Evolutionary conservation across 2,797 vertebrate species (phyloP).

Genomic region (Myioborus miniatus): DNA sequence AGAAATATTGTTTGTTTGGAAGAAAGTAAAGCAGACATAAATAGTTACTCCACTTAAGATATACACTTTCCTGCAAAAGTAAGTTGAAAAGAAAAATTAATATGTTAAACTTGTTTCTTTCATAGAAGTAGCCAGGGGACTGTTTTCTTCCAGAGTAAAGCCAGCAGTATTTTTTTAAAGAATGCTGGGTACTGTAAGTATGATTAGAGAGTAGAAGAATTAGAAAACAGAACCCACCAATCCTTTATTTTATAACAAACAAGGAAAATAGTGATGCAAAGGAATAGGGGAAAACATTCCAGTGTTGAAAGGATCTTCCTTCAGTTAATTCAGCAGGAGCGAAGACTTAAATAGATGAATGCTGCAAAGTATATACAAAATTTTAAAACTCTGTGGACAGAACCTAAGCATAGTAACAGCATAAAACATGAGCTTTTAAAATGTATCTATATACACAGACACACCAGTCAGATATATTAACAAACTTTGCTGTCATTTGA

Average conservation of each 20-base stretch:
- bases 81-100: neutral
- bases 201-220: neutral
- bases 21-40: neutral
- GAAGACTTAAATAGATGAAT: neutral
- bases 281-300: neutral
- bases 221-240: neutral
- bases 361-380: neutral
- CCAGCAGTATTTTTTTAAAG: neutral
- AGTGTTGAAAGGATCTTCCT: neutral
- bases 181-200: neutral
- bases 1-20: neutral
- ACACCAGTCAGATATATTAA: neutral
- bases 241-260: neutral
- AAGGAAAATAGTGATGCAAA: neutral
- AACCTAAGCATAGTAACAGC: neutral
- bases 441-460: neutral
- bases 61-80: neutral
- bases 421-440: neutral
- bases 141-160: neutral
- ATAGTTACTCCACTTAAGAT: neutral
- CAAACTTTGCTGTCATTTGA: neutral
- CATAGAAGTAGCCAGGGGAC: neutral
- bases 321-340: neutral
- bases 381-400: neutral
- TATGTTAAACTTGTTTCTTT: neutral